A percentile compares a stretch with the other conserved stretches of the same genome.
phyloP scores from a whole-genome alignment of 1,140 invertebrate genomes.

The Hesperophylax magnus region DNA sequence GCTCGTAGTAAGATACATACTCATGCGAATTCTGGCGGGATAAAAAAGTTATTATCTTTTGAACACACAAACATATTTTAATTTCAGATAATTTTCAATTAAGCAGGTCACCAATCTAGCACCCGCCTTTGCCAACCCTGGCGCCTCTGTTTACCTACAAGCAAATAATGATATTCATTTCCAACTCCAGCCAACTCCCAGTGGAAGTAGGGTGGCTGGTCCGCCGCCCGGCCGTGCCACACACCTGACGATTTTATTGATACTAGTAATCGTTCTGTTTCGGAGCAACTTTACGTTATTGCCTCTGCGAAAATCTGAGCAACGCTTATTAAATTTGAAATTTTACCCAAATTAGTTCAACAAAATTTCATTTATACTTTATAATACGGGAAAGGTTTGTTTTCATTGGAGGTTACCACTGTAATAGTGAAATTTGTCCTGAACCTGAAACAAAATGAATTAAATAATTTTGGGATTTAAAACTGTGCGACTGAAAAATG shows the following conservation, averaged over 20 bases:
- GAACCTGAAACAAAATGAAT: no score
- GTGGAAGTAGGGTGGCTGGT: neutral
- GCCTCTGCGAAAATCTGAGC: neutral
- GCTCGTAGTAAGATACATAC: no score
- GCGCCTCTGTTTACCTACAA: neutral
- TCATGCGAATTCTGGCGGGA: no score
- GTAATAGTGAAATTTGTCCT: no score
- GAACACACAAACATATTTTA: no score
- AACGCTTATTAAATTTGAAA: constrained; percentile 18
- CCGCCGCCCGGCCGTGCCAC: neutral
- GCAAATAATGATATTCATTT: constrained; percentile 23
- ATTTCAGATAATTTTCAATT: no score
- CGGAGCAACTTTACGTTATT: constrained; percentile 11
- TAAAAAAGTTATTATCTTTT: no score
- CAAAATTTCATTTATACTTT: constrained; percentile 11
- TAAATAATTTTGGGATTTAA: no score
- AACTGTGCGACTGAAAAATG: no score
- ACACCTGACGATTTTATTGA: constrained; percentile 30
- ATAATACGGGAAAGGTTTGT: neutral
- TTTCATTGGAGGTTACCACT: no score
- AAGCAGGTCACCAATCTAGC: no score
- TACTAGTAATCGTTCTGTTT: constrained; percentile 26
- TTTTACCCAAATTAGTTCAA: neutral
- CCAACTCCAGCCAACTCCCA: constrained; percentile 9
- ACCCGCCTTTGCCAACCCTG: constrained; percentile 1